Conservation (phyloP, 2,888 invertebrate species). For the Drosophila ochracea region DNA sequence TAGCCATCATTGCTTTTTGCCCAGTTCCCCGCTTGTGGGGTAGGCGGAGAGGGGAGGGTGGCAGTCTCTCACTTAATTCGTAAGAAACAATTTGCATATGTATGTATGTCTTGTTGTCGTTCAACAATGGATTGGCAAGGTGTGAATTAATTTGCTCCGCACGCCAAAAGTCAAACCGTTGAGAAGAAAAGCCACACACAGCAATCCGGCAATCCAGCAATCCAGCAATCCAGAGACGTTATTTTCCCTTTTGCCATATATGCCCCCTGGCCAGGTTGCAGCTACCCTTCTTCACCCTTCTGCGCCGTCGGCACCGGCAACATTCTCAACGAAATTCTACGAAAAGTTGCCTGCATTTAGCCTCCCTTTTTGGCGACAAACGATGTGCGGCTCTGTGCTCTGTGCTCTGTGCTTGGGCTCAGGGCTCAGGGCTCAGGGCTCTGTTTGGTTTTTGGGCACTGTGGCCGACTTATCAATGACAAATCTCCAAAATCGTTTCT, state of each 20-base stretch:
- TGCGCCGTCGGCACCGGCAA: slow-evolving; percentile 1
- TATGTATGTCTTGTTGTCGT: slow-evolving; percentile 59
- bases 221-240: slow-evolving; percentile 1
- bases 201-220: slow-evolving; percentile 18
- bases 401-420: neutral
- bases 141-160: slow-evolving; percentile 84
- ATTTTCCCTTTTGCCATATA: slow-evolving; percentile 7
- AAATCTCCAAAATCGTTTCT: slow-evolving; percentile 80
- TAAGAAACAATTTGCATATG: slow-evolving; percentile 83
- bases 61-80: slow-evolving; percentile 63
- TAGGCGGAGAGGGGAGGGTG: neutral
- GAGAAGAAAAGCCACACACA: slow-evolving; percentile 73
- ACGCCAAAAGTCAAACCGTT: slow-evolving; percentile 70
- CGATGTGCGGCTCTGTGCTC: slow-evolving; percentile 1
- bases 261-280: neutral
- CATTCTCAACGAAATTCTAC: slow-evolving; percentile 63
- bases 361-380: slow-evolving; percentile 43
- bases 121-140: slow-evolving; percentile 81
- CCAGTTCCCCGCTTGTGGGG: neutral
- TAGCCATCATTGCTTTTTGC: slow-evolving; percentile 21
- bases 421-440: slow-evolving; percentile 10
- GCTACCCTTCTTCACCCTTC: slow-evolving; percentile 36
- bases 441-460: slow-evolving; percentile 41
- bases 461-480: slow-evolving; percentile 78
- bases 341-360: slow-evolving; percentile 61